Evolutionary conservation across 2,797 vertebrate species (phyloP), one percentile per base, ranked within the genome.

Genomic region (Leuciscus waleckii): DNA sequence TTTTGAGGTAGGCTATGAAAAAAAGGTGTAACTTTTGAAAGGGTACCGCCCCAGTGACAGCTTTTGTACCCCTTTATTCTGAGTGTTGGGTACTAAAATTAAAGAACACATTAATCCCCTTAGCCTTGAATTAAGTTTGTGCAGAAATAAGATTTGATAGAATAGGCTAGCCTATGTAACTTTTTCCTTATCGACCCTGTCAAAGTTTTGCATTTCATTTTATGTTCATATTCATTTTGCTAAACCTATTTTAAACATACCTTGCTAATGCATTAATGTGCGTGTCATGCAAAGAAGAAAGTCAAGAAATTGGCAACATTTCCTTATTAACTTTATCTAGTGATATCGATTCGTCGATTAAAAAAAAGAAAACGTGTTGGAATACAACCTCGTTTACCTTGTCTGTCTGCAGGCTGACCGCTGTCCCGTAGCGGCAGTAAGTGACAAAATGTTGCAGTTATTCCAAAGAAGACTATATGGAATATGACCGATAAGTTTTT

Each of bases 391-490:
- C 6, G 39, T 70, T 91, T 96, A 99, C 98, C 98, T 97, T 93
- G 74, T 99, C 97, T 0, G 97, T 97, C 94, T 99, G 98, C 86
- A 96, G 93, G 90, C 98, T 98, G 91, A 95, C 88, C 0, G 95
- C 89, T 2, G 92, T 85, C 2, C 96, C 97, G 81, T 98, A 99
- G 78, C 98, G 95, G 94, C 98, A 99, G 95, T 95, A 90, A 5
- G 97, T 99, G 84, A 97, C 98, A 84, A 98, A 99, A 92, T 99
- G 98, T 92, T 99, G 89, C 98, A 99, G 93, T 99, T 99, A 95
- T 98, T 97, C 98, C 98, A 99, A 82, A 99, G 92, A 17, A 99
- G 94, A 81, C 98, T 99, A 92, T 99, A 99, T 14, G 95, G 89
- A 7, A 96, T 95, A 35, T 89, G 13, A 5, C 97, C 98, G 58